These are phyloP conservation scores for Magallana ariakensis DNA, from an alignment of 1,140 invertebrate genomes.

Conservation along the genomic window DNA sequence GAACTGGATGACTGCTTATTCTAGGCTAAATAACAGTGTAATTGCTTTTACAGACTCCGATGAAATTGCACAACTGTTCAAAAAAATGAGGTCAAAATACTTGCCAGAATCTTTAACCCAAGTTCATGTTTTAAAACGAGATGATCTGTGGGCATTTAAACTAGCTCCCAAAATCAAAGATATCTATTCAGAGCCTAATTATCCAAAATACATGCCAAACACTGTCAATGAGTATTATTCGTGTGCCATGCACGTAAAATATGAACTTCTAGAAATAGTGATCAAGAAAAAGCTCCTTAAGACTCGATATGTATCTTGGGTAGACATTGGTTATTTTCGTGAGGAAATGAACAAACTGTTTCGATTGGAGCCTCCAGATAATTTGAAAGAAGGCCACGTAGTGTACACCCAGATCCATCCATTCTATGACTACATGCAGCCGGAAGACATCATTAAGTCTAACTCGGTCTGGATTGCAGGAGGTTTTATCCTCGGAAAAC, in stretches of 20 bases:
- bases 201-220: constrained; percentile 73
- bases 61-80: constrained; percentile 55
- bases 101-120: constrained; percentile 62
- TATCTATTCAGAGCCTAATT: constrained; percentile 66
- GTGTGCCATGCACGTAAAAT: constrained; percentile 76
- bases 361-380: constrained; percentile 65
- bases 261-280: constrained; percentile 67
- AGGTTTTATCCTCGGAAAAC: constrained; percentile 61
- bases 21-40: constrained; percentile 64
- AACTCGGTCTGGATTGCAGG: constrained; percentile 72
- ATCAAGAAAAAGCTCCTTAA: constrained; percentile 61
- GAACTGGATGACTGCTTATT: constrained; percentile 69
- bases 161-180: constrained; percentile 57
- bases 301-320: constrained; percentile 72
- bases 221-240: constrained; percentile 69
- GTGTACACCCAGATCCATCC: constrained; percentile 66
- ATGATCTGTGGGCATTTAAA: constrained; percentile 70
- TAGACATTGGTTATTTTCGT: constrained; percentile 72
- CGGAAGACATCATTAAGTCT: constrained; percentile 58
- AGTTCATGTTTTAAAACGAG: constrained; percentile 60
- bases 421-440: constrained; percentile 52
- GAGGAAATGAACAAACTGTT: constrained; percentile 61
- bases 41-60: constrained; percentile 67
- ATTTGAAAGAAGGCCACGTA: constrained; percentile 69
- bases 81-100: constrained; percentile 41